Evolutionary conservation across 2,888 invertebrate species (phyloP), one percentile per base, ranked within the genome.

Genomic region (Agrochola circellaris): DNA sequence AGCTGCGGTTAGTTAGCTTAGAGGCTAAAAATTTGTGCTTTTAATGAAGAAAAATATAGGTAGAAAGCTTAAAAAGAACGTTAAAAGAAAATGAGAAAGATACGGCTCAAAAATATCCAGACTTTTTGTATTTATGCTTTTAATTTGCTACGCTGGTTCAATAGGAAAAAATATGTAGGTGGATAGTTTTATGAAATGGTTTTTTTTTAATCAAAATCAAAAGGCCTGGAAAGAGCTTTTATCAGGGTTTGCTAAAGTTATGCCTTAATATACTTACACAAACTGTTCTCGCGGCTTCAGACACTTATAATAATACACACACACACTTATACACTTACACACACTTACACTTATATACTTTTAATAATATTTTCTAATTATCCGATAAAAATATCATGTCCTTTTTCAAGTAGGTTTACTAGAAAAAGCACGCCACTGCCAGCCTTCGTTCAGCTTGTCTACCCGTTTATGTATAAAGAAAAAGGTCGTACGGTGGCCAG

Each of bases 11-110:
- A 38, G 62, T 72, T 81, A 73, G 58, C 17, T 48, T 7, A 67
- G 17, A 72, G 65, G 62, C 77, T 54, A 68, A 66, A 82, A 74
- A 65, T 15, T n/a, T 67, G 30, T 54, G 54, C 51, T 77, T 56
- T 75, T 51, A 73, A 73, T 76, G 61, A 80, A 75, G 48, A 60
- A 81, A 82, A 65, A 73, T 71, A n/a, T n/a, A 66, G 34, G 20
- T 73, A 1, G 20, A 61, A 73, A 73, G 13, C 38, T 64, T 61
- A 62, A 73, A 73, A 73, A 38, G n/a, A 51, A 58, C 15, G n/a
- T 65, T 76, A 56, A 79, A 72, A 67, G 38, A 61, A 72, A 79
- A 69, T 48, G 56, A 62, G 26, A 61, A 81, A 73, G 42, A 45
- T 58, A 45, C n/a, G 69, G 58, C 48, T 42, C 30, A 17, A 68